phyloP scores from a whole-genome alignment of 2,113 vertebrate genomes.

The Eolophus roseicapilla region DNA sequence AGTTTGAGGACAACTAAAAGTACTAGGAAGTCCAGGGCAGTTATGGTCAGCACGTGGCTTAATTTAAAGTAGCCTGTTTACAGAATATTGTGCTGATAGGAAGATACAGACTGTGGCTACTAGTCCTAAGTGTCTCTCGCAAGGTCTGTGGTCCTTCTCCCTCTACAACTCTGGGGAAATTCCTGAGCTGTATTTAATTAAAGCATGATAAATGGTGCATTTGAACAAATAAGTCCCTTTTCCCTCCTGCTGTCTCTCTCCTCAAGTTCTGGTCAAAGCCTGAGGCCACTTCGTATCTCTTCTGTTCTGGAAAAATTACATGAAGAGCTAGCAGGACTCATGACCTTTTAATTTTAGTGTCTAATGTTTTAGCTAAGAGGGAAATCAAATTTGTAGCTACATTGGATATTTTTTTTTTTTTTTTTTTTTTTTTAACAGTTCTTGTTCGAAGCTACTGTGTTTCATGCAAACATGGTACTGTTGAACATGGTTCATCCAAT shows the following conservation, averaged over 20 bases:
- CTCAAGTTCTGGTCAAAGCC: background rate
- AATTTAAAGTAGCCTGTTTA: background rate
- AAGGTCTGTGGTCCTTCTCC: background rate
- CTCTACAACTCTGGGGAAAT: background rate
- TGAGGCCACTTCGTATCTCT: background rate
- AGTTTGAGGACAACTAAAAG: background rate
- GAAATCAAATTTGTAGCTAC: background rate
- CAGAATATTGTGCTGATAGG: background rate
- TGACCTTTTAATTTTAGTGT: background rate
- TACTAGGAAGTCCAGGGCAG: background rate
- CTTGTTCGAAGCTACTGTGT: background rate
- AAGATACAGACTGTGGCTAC: background rate
- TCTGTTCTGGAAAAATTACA: background rate
- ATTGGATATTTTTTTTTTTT: background rate
- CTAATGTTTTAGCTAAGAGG: background rate
- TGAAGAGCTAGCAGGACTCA: background rate
- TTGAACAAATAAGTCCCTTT: background rate
- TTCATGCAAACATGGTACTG: accelerated
- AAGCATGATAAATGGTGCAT: background rate
- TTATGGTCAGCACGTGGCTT: background rate
- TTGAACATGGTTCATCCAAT: background rate
- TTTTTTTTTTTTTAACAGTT: background rate
- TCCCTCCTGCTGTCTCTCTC: background rate
- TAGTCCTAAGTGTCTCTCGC: background rate
- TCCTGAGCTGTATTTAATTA: conserved; percentile 3